Conservation (phyloP, 2,113 vertebrate species). For the Ciconia stormi region DNA sequence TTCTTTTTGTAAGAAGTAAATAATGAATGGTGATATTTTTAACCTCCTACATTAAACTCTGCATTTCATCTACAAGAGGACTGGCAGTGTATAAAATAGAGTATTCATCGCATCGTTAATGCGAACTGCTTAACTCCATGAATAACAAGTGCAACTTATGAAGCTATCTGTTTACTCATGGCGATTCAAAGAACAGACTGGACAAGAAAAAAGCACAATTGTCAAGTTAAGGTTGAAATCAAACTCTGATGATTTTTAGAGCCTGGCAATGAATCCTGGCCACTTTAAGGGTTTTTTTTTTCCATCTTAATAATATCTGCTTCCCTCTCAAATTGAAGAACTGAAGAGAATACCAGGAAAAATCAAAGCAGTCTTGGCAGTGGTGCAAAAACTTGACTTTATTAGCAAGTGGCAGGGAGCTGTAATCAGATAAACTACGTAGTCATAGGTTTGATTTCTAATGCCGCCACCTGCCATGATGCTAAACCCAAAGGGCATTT, state of each 20-base stretch:
- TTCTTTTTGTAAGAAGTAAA: constrained; percentile 25
- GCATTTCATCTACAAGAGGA: not conserved
- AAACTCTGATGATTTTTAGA: not conserved
- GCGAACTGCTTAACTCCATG: not conserved
- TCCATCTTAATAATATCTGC: not conserved
- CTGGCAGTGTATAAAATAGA: not conserved
- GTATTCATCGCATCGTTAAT: not conserved
- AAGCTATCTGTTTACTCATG: not conserved
- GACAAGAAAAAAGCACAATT: not conserved
- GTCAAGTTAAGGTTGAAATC: not conserved
- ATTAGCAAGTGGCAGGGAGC: not conserved
- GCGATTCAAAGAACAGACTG: not conserved
- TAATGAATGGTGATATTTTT: constrained; percentile 54
- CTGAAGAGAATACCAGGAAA: not conserved
- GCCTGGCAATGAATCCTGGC: not conserved
- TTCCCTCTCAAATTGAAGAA: not conserved
- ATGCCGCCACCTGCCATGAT: not conserved
- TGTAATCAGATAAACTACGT: not conserved
- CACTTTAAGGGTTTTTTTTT: not conserved
- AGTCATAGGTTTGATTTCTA: not conserved
- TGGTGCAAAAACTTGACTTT: not conserved
- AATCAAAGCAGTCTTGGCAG: not conserved
- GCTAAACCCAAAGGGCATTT: not conserved
- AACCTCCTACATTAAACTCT: constrained; percentile 3
- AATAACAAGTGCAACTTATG: not conserved